These are phyloP conservation scores for Seriola dumerili DNA, from an alignment of 2,113 vertebrate genomes.

Conservation along the genomic window DNA sequence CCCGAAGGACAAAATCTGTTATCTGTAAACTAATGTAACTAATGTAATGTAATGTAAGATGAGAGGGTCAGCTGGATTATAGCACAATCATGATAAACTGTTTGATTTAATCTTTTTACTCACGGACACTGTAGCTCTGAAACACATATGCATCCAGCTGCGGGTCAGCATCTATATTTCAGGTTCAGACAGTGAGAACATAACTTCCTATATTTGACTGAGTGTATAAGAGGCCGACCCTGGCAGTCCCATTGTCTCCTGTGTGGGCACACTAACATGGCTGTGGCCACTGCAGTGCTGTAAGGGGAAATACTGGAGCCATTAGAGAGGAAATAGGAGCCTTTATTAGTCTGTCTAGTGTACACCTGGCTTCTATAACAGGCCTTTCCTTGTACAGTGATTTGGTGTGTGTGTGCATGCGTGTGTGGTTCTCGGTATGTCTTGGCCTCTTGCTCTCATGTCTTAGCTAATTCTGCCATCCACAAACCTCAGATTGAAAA, in stretches of 20 bases:
- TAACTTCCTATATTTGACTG: conserved; percentile 7
- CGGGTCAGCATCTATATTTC: conserved; percentile 21
- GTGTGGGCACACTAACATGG: conserved; percentile 39
- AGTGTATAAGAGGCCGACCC: conserved; percentile 12
- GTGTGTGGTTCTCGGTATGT: conserved; percentile 35
- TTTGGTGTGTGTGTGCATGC: conserved; percentile 29
- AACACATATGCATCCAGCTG: neutral
- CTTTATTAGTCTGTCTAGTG: conserved; percentile 79
- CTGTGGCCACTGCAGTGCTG: conserved; percentile 49
- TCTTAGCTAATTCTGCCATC: conserved; percentile 42
- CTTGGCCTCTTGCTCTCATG: conserved; percentile 39
- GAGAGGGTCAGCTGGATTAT: conserved; percentile 22
- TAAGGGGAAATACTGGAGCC: conserved; percentile 69
- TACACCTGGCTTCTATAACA: conserved; percentile 82
- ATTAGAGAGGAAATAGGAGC: conserved; percentile 77
- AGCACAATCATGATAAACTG: conserved; percentile 5
- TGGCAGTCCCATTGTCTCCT: conserved; percentile 44
- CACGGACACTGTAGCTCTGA: neutral
- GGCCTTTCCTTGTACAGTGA: conserved; percentile 50
- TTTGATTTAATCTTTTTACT: neutral
- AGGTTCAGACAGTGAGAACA: neutral
- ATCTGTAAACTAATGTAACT: conserved; percentile 24
- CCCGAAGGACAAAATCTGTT: conserved; percentile 25
- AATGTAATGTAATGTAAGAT: conserved; percentile 4
- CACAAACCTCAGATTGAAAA: conserved; percentile 40